These are phyloP conservation scores for Actinostola sp. DNA, from an alignment of 92 coral and sea anemone species.

Conservation along the genomic window DNA sequence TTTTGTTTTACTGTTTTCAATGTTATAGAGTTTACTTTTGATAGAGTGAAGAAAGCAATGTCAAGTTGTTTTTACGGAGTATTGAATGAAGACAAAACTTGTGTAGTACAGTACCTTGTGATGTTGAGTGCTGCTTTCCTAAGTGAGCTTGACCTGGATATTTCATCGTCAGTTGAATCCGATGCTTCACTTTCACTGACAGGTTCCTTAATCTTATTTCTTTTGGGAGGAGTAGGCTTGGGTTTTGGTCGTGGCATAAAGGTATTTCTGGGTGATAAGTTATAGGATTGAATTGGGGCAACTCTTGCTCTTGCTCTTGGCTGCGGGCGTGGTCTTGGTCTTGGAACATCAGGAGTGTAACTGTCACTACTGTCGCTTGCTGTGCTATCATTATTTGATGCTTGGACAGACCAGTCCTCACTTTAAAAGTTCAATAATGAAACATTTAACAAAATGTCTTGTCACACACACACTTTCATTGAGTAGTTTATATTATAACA, in stretches of 20 bases:
- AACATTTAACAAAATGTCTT: no score
- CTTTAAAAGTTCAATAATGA: conserved; percentile 30
- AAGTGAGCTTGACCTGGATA: conserved; percentile 60
- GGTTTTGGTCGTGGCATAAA: conserved; percentile 34
- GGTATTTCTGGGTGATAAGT: conserved; percentile 18
- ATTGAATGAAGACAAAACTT: no score
- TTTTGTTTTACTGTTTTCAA: no score
- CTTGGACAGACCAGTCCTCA: conserved; percentile 86
- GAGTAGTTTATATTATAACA: no score
- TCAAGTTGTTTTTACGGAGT: no score
- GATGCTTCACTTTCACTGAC: conserved; percentile 48
- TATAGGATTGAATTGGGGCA: conserved; percentile 29
- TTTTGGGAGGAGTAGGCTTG: conserved; percentile 22
- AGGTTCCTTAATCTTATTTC: conserved; percentile 28
- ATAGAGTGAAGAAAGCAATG: no score
- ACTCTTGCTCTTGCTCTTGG: conserved; percentile 87
- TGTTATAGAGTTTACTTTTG: no score
- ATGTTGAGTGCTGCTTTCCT: conserved; percentile 73
- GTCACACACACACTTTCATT: no score
- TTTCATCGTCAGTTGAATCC: conserved; percentile 78
- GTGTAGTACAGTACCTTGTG: no score
- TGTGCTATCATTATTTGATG: conserved; percentile 52
- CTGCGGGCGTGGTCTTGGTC: conserved; percentile 85
- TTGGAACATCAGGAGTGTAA: conserved; percentile 70
- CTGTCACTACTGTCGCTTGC: conserved; percentile 90